Conservation (phyloP, 2,888 invertebrate species). For the Ophion ellenae region DNA sequence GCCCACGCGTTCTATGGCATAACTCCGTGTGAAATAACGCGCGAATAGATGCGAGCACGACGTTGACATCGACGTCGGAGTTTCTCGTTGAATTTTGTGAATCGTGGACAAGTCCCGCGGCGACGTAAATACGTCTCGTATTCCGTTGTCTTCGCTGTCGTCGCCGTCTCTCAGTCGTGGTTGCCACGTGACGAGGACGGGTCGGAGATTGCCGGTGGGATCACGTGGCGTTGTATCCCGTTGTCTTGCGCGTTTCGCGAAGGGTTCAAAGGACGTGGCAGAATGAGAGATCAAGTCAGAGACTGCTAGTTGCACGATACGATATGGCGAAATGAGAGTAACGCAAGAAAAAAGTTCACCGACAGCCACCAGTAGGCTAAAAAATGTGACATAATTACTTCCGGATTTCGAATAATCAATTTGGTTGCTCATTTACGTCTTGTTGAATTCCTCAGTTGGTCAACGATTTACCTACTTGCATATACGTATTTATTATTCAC, state of each 20-base stretch:
- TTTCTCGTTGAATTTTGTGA: slow-evolving; percentile 48
- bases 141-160: slow-evolving; percentile 10
- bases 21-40: slow-evolving; percentile 40
- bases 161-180: slow-evolving; percentile 36
- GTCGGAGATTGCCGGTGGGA: slow-evolving; percentile 48
- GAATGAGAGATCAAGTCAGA: not conserved
- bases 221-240: slow-evolving; percentile 67
- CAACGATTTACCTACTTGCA: too few species aligned
- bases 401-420: too few species aligned
- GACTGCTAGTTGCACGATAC: too few species aligned
- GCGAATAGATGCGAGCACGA: slow-evolving; percentile 37
- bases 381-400: not conserved
- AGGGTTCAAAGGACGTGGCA: not conserved
- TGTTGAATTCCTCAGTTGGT: too few species aligned
- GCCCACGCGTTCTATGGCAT: slow-evolving; percentile 49
- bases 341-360: not conserved
- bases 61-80: slow-evolving; percentile 24
- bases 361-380: not conserved
- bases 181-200: slow-evolving; percentile 68
- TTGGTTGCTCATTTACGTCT: too few species aligned
- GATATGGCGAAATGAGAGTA: too few species aligned
- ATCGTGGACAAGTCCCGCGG: slow-evolving; percentile 41
- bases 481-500: too few species aligned
- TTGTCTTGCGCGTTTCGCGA: slow-evolving; percentile 41
- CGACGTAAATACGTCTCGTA: slow-evolving; percentile 20